These are phyloP conservation scores for Mechanitis messenoides DNA, from an alignment of 2,888 invertebrate genomes.

Conservation along the genomic window DNA sequence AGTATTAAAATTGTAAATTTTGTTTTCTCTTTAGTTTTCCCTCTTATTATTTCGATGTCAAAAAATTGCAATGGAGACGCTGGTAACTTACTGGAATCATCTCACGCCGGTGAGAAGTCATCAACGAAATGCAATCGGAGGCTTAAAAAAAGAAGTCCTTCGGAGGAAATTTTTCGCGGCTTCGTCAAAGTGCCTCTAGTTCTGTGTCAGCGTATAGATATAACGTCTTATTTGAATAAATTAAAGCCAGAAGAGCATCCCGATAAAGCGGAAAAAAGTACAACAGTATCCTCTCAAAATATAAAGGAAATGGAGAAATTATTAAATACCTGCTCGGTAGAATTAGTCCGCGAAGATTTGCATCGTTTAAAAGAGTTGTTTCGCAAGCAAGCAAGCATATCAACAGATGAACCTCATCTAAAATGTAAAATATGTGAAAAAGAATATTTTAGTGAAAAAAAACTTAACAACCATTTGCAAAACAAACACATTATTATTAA, in stretches of 20 bases:
- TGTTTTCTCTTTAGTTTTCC: constrained; percentile 47
- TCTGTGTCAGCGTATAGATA: constrained; percentile 43
- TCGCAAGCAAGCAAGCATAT: constrained; percentile 23
- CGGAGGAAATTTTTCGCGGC: constrained; percentile 43
- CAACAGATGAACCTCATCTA: constrained; percentile 32
- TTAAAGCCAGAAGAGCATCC: constrained; percentile 7
- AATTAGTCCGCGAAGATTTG: constrained; percentile 44
- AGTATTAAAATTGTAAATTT: constrained; percentile 36
- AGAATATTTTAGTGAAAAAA: constrained; percentile 48
- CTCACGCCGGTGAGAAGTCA: no score
- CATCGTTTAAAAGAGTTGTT: constrained; percentile 35
- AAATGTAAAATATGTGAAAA: constrained; percentile 60
- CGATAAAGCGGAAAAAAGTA: neutral
- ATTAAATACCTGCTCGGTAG: constrained; percentile 40
- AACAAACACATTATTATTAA: constrained; percentile 60
- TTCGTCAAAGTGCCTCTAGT: constrained; percentile 50
- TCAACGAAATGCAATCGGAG: neutral
- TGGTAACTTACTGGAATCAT: constrained; percentile 6
- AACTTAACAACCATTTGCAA: constrained; percentile 50
- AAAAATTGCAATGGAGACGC: constrained; percentile 44
- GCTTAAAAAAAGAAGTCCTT: constrained; percentile 32
- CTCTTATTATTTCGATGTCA: constrained; percentile 43
- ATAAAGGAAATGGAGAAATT: constrained; percentile 4
- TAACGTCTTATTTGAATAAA: constrained; percentile 43
- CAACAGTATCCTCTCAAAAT: neutral